Evolutionary conservation across 2,888 invertebrate species (phyloP).

Genomic region (Macaria notata): DNA sequence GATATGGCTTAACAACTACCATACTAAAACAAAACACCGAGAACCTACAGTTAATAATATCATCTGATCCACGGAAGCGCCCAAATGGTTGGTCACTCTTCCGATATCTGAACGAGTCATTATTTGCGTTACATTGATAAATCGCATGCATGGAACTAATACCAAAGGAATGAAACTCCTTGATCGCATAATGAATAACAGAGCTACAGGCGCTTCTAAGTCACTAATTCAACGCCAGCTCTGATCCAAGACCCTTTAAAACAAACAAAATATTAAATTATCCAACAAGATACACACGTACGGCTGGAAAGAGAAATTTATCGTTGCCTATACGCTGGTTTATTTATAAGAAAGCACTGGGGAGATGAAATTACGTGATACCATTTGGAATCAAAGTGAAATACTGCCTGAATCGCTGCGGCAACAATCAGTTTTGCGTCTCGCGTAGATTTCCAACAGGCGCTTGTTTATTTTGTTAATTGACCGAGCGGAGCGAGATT

Average conservation of each 20-base stretch:
- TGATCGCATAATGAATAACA: no score
- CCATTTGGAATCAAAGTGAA: constrained; percentile 79
- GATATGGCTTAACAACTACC: no score
- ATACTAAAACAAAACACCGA: no score
- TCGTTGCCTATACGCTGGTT: constrained; percentile 77
- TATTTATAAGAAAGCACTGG: constrained; percentile 80
- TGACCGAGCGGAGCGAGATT: no score
- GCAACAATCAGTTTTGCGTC: constrained; percentile 38
- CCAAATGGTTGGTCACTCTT: no score
- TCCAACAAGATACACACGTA: constrained; percentile 66
- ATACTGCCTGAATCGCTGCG: constrained; percentile 56
- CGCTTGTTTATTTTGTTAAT: not conserved
- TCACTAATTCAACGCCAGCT: constrained; percentile 58
- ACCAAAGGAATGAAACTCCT: no score
- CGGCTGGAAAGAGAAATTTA: constrained; percentile 73
- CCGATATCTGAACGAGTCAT: no score
- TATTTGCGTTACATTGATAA: no score
- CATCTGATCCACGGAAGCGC: no score
- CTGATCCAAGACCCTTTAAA: constrained; percentile 59
- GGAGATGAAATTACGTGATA: constrained; percentile 82
- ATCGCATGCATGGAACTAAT: no score
- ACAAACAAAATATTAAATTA: constrained; percentile 75
- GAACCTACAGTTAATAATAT: no score
- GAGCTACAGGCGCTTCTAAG: constrained; percentile 10
- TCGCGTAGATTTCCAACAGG: constrained; percentile 21